Percentiles rank a stretch among this genome's conserved stretches.
These are phyloP conservation scores for Sciurus niger DNA, from an alignment of 2,113 vertebrate genomes.

Conservation along the genomic window DNA sequence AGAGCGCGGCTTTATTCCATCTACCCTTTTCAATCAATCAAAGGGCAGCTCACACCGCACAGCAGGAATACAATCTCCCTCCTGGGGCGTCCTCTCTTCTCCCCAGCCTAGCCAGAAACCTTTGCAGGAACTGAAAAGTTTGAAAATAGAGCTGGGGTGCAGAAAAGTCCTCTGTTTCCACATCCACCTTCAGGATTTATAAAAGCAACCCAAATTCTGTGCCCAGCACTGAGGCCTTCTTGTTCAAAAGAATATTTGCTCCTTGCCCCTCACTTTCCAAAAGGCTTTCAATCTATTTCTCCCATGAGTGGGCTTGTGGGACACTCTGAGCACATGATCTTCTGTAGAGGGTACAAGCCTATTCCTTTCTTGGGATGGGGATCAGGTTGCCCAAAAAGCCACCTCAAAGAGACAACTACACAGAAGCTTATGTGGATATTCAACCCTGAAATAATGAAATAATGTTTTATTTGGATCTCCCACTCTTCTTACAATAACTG, in stretches of 20 bases:
- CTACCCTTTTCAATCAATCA: slow-evolving; percentile 79
- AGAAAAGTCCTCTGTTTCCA: background rate
- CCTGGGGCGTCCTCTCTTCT: slow-evolving; percentile 1
- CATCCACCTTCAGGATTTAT: slow-evolving; percentile 13
- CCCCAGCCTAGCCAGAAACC: slow-evolving; percentile 14
- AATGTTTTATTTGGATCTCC: background rate
- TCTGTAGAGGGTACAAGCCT: background rate
- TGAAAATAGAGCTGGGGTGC: slow-evolving; percentile 36
- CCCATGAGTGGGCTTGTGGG: slow-evolving; percentile 20
- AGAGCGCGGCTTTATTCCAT: slow-evolving; percentile 63
- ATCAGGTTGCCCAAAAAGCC: slow-evolving; percentile 1
- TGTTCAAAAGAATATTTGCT: slow-evolving; percentile 19
- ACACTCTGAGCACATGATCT: slow-evolving; percentile 18
- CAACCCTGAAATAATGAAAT: background rate
- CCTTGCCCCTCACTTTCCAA: slow-evolving; percentile 2
- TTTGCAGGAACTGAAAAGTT: slow-evolving; percentile 68
- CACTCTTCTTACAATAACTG: background rate
- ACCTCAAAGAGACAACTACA: background rate
- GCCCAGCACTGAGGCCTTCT: slow-evolving; percentile 21
- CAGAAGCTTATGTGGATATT: background rate
- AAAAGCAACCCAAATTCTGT: background rate
- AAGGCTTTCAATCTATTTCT: slow-evolving; percentile 32
- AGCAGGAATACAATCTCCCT: slow-evolving; percentile 60
- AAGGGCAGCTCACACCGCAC: slow-evolving; percentile 72
- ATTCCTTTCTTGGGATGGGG: background rate